Percentiles rank a stretch among this genome's conserved stretches.
phyloP scores from a whole-genome alignment of 2,888 invertebrate genomes.

The Drosophila neutralis region DNA sequence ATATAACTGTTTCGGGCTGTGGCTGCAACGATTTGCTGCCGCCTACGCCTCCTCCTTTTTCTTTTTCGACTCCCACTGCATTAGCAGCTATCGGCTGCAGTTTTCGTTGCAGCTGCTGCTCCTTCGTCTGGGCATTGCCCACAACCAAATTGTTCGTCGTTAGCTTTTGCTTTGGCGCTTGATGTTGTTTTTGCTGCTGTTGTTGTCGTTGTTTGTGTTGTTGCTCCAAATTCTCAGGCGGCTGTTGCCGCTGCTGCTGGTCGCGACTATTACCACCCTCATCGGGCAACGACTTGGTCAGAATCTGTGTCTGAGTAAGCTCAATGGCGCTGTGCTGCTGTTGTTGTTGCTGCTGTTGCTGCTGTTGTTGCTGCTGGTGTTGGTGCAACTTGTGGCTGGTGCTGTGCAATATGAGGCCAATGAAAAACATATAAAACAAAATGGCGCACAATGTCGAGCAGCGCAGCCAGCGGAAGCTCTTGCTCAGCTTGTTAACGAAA shows the following conservation, averaged over 20 bases:
- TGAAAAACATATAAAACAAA: constrained; percentile 86
- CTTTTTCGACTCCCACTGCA: constrained; percentile 28
- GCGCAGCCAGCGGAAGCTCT: constrained; percentile 83
- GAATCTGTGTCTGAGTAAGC: constrained; percentile 24
- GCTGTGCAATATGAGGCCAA: constrained; percentile 86
- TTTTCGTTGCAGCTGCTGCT: constrained; percentile 30
- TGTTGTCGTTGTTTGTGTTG: constrained; percentile 33
- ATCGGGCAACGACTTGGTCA: constrained; percentile 38
- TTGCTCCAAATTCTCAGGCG: constrained; percentile 56
- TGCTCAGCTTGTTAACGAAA: constrained; percentile 82
- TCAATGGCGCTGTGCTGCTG: constrained; percentile 37
- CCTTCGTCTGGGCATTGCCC: constrained; percentile 37
- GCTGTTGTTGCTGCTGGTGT: constrained; percentile 52
- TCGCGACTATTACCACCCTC: constrained; percentile 48
- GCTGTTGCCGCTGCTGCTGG: constrained; percentile 39
- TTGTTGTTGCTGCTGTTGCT: constrained; percentile 46
- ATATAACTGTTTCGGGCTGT: constrained; percentile 86
- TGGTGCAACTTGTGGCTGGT: constrained; percentile 83
- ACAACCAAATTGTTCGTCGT: constrained; percentile 58
- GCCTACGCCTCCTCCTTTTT: constrained; percentile 18
- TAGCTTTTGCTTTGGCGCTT: constrained; percentile 31
- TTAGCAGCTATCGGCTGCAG: constrained; percentile 60
- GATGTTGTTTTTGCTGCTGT: constrained; percentile 28
- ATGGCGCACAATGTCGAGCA: constrained; percentile 87
- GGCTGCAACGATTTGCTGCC: constrained; percentile 60